A percentile compares a stretch with the other conserved stretches of the same genome.
Conservation (phyloP, 2,888 invertebrate genomes). For the Euplagia quadripunctaria region DNA sequence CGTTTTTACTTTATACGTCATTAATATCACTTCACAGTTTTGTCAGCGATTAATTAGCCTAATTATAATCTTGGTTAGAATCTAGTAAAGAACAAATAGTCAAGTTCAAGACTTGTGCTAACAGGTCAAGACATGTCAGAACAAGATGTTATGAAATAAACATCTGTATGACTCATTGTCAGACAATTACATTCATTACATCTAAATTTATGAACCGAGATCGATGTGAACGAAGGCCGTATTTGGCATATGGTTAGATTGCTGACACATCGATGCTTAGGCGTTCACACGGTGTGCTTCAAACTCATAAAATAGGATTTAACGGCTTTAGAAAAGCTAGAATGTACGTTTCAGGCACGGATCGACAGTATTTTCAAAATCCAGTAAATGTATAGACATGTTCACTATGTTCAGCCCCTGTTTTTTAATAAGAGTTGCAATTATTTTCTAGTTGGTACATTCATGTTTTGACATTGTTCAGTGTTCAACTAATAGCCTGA, state of each 20-base stretch:
- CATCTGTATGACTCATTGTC: constrained; percentile 68
- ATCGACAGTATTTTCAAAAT: background rate
- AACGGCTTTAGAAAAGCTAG: background rate
- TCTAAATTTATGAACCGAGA: constrained; percentile 71
- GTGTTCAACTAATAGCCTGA: background rate
- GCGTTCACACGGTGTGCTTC: constrained; percentile 15
- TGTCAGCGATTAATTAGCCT: constrained; percentile 70
- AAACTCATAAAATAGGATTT: background rate
- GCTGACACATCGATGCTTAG: constrained; percentile 13
- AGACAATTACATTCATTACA: constrained; percentile 68
- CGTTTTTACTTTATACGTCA: constrained; percentile 53
- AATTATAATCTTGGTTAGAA: constrained; percentile 75
- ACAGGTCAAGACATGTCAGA: constrained; percentile 82
- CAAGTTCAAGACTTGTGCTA: constrained; percentile 79
- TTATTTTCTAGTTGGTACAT: background rate
- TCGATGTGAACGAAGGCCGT: constrained; percentile 36
- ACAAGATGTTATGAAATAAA: constrained; percentile 74
- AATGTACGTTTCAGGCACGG: background rate
- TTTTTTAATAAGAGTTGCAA: background rate
- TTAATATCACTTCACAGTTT: constrained; percentile 59
- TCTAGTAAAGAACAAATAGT: constrained; percentile 75
- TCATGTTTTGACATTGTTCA: background rate
- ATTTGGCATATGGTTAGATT: constrained; percentile 26
- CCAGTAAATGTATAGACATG: background rate
- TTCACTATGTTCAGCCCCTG: background rate